Evolutionary conservation across 2,888 invertebrate species (phyloP).

Genomic region (Pyrrhosoma nymphula): DNA sequence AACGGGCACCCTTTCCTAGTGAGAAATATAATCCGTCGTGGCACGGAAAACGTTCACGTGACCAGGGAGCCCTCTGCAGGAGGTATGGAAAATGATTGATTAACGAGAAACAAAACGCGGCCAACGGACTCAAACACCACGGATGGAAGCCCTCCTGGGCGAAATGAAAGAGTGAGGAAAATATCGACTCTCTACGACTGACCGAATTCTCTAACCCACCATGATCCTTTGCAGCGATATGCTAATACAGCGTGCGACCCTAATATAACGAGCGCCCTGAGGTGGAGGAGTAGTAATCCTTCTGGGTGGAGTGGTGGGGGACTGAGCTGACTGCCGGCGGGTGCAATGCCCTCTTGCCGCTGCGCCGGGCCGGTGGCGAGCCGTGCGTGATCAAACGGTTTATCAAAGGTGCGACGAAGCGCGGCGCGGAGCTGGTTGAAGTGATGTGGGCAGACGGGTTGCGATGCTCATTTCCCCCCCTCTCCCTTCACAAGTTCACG

Average conservation of each 20-base stretch:
- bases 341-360: background rate
- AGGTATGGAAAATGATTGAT: background rate
- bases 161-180: background rate
- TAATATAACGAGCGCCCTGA: background rate
- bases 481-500: background rate
- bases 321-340: background rate
- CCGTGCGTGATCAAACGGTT: slow-evolving; percentile 31
- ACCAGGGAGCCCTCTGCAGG: too few species aligned
- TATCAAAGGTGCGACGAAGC: background rate
- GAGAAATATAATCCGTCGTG: too few species aligned
- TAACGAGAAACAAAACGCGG: slow-evolving; percentile 9
- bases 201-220: slow-evolving; percentile 11
- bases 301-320: too few species aligned
- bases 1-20: too few species aligned
- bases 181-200: background rate
- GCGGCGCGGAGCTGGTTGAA: background rate
- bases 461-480: background rate
- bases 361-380: background rate
- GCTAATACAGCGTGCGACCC: slow-evolving; percentile 9
- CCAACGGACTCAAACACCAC: background rate
- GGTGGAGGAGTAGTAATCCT: background rate
- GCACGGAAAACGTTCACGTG: too few species aligned
- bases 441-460: background rate
- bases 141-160: background rate
- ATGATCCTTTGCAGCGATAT: background rate